Percentiles rank a stretch among this genome's conserved stretches.
Conservation (phyloP, 2,113 vertebrate species). For the Uria lomvia region DNA sequence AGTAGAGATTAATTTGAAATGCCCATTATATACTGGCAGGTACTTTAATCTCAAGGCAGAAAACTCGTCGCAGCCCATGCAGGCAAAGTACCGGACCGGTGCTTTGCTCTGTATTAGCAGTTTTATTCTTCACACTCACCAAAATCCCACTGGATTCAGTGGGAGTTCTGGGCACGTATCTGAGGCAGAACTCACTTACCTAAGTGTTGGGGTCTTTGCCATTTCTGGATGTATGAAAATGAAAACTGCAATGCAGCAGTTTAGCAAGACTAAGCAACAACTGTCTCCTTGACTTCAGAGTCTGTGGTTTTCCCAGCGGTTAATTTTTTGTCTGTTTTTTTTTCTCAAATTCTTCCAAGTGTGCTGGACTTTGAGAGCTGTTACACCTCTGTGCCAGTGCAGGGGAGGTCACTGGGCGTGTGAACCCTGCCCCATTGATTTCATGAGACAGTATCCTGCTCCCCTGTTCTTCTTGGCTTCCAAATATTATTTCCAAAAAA, state of each 20-base stretch:
- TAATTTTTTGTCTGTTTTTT: neutral
- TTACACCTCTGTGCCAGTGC: neutral
- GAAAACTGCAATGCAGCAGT: neutral
- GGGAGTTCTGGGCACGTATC: neutral
- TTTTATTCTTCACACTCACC: neutral
- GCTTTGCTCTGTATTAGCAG: neutral
- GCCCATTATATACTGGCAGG: neutral
- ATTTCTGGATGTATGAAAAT: neutral
- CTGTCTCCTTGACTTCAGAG: neutral
- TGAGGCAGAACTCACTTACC: neutral
- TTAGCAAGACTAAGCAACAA: neutral
- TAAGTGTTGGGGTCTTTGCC: accelerated
- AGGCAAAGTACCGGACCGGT: neutral
- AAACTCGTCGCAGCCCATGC: neutral
- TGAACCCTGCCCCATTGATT: neutral
- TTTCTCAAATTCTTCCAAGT: neutral
- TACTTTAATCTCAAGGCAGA: neutral
- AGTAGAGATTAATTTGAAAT: neutral
- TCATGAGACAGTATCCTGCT: neutral
- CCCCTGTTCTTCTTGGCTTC: neutral
- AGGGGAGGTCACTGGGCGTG: neutral
- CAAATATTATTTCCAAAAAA: neutral
- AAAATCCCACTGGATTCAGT: neutral
- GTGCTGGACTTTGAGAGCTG: neutral
- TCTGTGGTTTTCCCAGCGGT: neutral